Percentiles rank a stretch among this genome's conserved stretches.
Conservation (phyloP, 2,113 vertebrate species). For the Cebidichthys violaceus region DNA sequence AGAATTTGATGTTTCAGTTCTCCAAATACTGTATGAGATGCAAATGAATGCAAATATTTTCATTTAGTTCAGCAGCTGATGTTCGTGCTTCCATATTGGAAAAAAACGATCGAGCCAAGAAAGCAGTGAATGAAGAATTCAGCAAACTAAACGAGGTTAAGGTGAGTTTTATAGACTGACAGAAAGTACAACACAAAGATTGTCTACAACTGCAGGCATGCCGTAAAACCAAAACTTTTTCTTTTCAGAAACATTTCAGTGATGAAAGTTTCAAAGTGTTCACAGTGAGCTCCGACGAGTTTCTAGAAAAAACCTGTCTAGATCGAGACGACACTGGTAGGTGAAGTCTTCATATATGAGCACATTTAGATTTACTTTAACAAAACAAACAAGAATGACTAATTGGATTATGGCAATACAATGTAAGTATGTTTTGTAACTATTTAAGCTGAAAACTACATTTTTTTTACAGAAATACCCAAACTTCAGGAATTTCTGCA, state of each 20-base stretch:
- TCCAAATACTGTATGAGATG: not conserved
- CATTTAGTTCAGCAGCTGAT: slow-evolving; percentile 11
- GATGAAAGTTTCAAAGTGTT: slow-evolving; percentile 46
- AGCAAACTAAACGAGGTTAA: not conserved
- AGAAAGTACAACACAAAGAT: not conserved
- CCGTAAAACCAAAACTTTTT: not conserved
- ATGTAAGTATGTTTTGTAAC: not conserved
- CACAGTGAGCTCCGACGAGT: slow-evolving; percentile 62
- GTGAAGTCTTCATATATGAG: not conserved
- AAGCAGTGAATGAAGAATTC: slow-evolving; percentile 1
- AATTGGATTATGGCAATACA: not conserved
- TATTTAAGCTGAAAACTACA: not conserved
- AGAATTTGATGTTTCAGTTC: not conserved
- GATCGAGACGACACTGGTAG: slow-evolving; percentile 36
- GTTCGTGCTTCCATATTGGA: not conserved
- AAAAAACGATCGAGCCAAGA: slow-evolving; percentile 38
- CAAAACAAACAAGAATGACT: not conserved
- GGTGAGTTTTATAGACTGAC: accelerated
- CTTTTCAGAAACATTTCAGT: slow-evolving; percentile 54
- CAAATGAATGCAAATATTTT: not conserved
- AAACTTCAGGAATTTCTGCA: slow-evolving; percentile 22
- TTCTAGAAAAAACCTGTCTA: not conserved
- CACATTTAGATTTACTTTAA: not conserved
- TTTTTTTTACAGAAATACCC: slow-evolving; percentile 52
- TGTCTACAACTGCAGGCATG: not conserved